Percentiles rank a stretch among this genome's conserved stretches.
phyloP scores from a whole-genome alignment of 2,113 vertebrate genomes.

The Rhinopomastus cyanomelas region DNA sequence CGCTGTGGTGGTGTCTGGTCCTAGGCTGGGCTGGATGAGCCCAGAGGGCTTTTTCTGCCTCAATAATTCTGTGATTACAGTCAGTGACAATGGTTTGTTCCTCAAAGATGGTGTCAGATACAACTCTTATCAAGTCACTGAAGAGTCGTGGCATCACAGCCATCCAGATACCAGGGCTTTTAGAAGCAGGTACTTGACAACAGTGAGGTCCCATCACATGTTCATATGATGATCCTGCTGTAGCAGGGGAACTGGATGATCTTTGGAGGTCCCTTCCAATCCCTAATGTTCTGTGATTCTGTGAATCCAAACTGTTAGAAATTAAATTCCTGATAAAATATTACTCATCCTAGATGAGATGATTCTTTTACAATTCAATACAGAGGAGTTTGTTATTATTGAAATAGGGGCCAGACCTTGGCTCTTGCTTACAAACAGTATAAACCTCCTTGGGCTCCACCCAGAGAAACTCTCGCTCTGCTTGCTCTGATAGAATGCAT shows the following conservation, averaged over 20 bases:
- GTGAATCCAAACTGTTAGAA: not conserved
- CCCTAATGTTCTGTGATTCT: no score
- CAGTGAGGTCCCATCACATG: not conserved
- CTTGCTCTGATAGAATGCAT: not conserved
- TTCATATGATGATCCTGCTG: not conserved
- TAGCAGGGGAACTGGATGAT: no score
- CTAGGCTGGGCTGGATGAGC: no score
- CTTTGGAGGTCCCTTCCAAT: no score
- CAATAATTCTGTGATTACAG: no score
- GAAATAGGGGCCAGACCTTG: not conserved
- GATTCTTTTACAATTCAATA: not conserved
- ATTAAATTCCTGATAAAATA: not conserved
- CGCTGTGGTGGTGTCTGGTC: no score
- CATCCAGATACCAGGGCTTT: not conserved
- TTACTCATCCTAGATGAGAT: not conserved
- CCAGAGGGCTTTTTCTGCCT: no score
- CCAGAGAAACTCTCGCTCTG: not conserved
- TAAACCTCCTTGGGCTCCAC: not conserved
- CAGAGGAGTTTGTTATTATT: not conserved
- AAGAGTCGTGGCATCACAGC: not conserved
- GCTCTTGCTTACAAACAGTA: not conserved
- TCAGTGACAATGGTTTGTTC: not conserved
- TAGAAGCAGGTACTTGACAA: not conserved
- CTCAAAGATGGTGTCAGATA: not conserved
- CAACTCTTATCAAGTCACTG: not conserved